Evolutionary conservation across 2,888 invertebrate species (phyloP), one percentile per base, ranked within the genome.

Genomic region (Lepidonotus clava): DNA sequence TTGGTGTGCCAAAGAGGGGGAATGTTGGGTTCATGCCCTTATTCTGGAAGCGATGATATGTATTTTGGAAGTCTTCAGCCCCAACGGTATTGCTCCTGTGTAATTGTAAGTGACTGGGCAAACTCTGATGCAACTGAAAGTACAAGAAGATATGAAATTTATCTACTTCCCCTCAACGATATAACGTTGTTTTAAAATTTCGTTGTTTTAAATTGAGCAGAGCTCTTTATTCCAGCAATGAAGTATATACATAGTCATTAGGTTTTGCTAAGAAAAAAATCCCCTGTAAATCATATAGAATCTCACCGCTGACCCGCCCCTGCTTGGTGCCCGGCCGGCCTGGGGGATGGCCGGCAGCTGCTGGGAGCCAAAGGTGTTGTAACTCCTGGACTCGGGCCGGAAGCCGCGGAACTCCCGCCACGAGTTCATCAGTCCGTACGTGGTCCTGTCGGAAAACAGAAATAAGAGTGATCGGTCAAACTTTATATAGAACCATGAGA

Each of bases 1-100:
- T 86, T 41, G 86, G 86, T 46, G 86, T 71, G 11, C 86, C 86
- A 51, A 71, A 86, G 4, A 86, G 46, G 5, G 86, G 86, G 77
- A 71, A 86, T 8, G 86, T 41, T 28, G 86, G 86, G n/a, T 71
- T 53, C 46, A 86, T 77, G 34, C 77, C 86, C 14, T 86, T 46
- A n/a, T 86, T 86, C 53, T 77, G 76, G 76, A 76, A 71, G 21
- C 71, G 1, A 18, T 32, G 71, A 36, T 32, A 86, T 14, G 86
- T 46, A 38, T 51, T 77, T 38, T 53, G n/a, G 32, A 53, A 46
- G 38, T 86, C 86, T 1, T 77, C 86, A 4, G 67, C 32, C 1
- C 86, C 86, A 21, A 71, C 24, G 0, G 86, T 41, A 14, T 40
- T 4, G 34, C 53, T 34, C 14, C 46, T 46, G 1, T 77, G 51